These are phyloP conservation scores for Scaptomyza cyrtandrae DNA, from an alignment of 2,888 invertebrate genomes.

Conservation along the genomic window DNA sequence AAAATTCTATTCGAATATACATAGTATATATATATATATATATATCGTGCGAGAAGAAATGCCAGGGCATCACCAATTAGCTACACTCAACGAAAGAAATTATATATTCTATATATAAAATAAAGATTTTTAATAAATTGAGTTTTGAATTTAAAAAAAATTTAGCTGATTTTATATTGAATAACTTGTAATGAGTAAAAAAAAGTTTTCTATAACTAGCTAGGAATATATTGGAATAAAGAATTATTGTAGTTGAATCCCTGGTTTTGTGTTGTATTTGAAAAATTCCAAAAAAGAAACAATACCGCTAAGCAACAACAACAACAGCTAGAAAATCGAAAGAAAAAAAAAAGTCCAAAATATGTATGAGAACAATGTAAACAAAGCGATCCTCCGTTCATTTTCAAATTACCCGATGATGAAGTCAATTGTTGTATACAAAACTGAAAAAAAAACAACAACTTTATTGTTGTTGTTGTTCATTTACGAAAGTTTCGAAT, in stretches of 20 bases:
- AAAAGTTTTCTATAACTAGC: too few relatives aligned
- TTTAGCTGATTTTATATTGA: not conserved
- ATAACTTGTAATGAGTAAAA: too few relatives aligned
- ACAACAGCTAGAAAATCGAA: slow-evolving; percentile 21
- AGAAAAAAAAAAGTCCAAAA: slow-evolving; percentile 38
- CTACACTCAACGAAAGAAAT: not conserved
- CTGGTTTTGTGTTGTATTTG: slow-evolving; percentile 50
- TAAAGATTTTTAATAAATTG: not conserved
- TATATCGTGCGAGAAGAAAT: slow-evolving; percentile 15
- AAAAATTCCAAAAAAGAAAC: slow-evolving; percentile 57
- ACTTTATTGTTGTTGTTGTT: slow-evolving; percentile 29
- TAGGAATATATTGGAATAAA: not conserved
- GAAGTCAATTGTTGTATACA: slow-evolving; percentile 80
- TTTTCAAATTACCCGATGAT: slow-evolving; percentile 81
- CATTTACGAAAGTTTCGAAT: slow-evolving; percentile 44
- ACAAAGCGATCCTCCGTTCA: slow-evolving; percentile 74
- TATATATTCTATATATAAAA: not conserved
- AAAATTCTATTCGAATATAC: slow-evolving; percentile 8
- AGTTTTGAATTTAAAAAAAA: not conserved
- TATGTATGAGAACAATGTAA: slow-evolving; percentile 76
- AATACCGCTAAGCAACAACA: slow-evolving; percentile 46
- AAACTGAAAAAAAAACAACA: slow-evolving; percentile 51
- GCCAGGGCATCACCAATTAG: slow-evolving; percentile 18
- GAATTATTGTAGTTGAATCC: slow-evolving; percentile 16
- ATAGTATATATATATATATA: not conserved